Conservation (phyloP, 2,888 invertebrate genomes). For the Apotomis betuletana region DNA sequence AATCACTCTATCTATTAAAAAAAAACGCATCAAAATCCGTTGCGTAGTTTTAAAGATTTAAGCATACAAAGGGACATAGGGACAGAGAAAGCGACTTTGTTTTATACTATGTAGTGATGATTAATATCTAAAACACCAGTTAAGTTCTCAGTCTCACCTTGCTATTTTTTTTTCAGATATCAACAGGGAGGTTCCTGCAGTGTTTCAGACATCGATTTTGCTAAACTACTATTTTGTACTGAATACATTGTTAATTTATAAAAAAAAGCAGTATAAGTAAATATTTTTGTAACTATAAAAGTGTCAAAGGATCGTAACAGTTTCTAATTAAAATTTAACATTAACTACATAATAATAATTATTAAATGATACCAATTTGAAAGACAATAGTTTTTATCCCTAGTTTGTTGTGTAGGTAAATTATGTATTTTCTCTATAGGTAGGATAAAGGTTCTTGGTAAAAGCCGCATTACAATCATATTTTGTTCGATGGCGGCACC, state of each 20-base stretch:
- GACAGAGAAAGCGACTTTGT: no score
- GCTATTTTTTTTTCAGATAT: neutral
- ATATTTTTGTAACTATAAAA: conserved; percentile 17
- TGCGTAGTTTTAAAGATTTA: no score
- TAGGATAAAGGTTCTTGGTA: no score
- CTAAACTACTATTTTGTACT: neutral
- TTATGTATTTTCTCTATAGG: no score
- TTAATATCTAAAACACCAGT: neutral
- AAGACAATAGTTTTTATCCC: neutral
- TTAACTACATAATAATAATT: neutral
- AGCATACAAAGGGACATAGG: no score
- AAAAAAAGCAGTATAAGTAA: neutral
- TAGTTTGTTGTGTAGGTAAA: no score
- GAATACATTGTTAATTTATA: neutral
- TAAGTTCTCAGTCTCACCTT: neutral
- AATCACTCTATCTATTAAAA: no score
- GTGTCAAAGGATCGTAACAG: conserved; percentile 8
- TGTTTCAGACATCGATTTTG: neutral
- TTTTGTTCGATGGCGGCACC: no score
- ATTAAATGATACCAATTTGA: neutral
- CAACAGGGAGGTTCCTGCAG: neutral
- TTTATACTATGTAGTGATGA: no score
- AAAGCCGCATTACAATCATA: no score
- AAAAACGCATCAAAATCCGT: no score
- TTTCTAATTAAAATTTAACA: conserved; percentile 6